Base-by-base conservation (phyloP, 1,140 invertebrate species). In the Zophobas atratus region DNA sequence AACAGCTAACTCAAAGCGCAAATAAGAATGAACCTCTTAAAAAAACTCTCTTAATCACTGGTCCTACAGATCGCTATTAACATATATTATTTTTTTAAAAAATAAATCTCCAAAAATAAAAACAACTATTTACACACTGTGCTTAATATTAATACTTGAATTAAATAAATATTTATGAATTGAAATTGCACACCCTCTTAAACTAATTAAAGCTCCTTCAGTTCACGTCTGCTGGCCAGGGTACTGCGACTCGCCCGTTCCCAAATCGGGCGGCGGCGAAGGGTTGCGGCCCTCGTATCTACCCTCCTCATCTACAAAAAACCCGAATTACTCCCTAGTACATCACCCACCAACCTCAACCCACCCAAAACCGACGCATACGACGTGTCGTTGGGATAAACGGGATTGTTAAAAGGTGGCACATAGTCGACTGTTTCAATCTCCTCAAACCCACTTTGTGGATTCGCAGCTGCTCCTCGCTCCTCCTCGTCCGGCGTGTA, bases 371-470 rank as follows among this genome's bases (percentile, higher is more conserved):
- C 81, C 48, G 86, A 86, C 43, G 83, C 81, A 75, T 82, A 85
- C 38, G 74, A 80, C 36, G 81, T 84, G 55, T 80, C 75, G 70
- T 86, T 87, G 4, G 86, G 85, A 82, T 87, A 87, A 1, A 87
- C 75, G 35, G 86, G 86, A 79, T 87, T 87, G 77, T 87, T 86
- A 77, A 87, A 87, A 5, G 86, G 85, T 8, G 86, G 85, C 36
- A 87, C 85, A 76, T 85, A 87, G 71, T 76, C 84, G 32, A 83
- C 75, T 6, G 57, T 78, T 43, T 79, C 80, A 38, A 77, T 48
- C 34, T 78, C 79, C 20, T 75, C 75, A 70, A 76, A 81, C 46
- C 56, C 73, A 56, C 60, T 77, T 72, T 39, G 36, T 33, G 75
- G 43, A 38, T 81, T 78, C 33, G 75, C 56, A 20, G 51, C 46